phyloP scores from a whole-genome alignment of 1,140 invertebrate genomes.

The Neotoxoptera formosana region DNA sequence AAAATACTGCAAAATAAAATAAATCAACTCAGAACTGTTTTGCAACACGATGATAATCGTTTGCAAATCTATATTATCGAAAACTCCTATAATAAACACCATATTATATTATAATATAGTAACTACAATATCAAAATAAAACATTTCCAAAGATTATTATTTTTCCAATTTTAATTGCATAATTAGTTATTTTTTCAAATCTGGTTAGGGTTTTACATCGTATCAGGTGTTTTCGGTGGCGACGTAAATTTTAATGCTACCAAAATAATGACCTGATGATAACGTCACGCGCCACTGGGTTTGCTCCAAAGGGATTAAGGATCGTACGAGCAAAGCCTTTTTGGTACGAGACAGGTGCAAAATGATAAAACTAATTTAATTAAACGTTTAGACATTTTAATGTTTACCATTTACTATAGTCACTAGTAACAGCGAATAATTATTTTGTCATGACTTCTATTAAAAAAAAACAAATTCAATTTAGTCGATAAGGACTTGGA shows the following conservation, averaged over 20 bases:
- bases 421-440: not conserved
- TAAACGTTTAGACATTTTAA: slow-evolving; percentile 45
- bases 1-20: not conserved
- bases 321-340: slow-evolving; percentile 36
- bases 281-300: slow-evolving; percentile 32
- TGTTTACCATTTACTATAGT: slow-evolving; percentile 24
- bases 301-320: slow-evolving; percentile 27
- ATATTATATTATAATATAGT: not conserved
- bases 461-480: not conserved
- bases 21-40: not conserved
- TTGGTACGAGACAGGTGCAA: slow-evolving; percentile 44
- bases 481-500: not conserved
- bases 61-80: not conserved
- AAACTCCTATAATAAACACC: not conserved
- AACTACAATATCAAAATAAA: not conserved
- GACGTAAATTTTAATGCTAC: slow-evolving; percentile 44
- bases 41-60: not conserved
- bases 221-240: slow-evolving; percentile 35
- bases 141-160: not conserved
- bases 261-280: slow-evolving; percentile 40
- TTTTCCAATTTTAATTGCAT: slow-evolving; percentile 6
- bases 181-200: not conserved
- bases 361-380: slow-evolving; percentile 55
- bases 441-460: not conserved
- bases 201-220: not conserved